Base-by-base conservation (phyloP, 2,888 invertebrate species). In the Drosophila neutralis region DNA sequence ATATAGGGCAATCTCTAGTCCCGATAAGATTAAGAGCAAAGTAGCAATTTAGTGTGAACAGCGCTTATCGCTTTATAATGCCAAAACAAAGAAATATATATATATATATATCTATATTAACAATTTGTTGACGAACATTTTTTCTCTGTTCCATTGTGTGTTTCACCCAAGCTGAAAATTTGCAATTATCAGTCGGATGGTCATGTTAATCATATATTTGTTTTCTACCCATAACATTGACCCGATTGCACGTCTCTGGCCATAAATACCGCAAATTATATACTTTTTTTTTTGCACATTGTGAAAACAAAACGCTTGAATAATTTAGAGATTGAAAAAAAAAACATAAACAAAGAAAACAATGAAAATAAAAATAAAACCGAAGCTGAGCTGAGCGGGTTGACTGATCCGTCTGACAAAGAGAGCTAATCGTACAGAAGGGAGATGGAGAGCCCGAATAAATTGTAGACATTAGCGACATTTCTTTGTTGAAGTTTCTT, bases 1-100 rank as follows among this genome's bases (percentile, higher is more conserved):
- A 76, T 78, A 75, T 61, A 36, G n/a, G 36, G 18, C 38, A 21
- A 15, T n/a, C 45, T 24, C 2, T 4, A 27, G 10, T 21, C 29
- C 58, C 63, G 78, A 78, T 78, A 78, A 78, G 78, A 78, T 80
- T 64, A 59, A 68, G 76, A 68, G 29, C 40, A 27, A n/a, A 42
- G n/a, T 18, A 18, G 35, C 40, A n/a, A 52, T 18, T 40, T 48
- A 35, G 53, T 53, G 49, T 61, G 31, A 67, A 45, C 27, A 65
- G 31, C 5, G n/a, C 51, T 57, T 58, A 74, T 60, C 63, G 62
- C 2, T 79, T 69, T 73, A 69, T 51, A 38, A 49, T 60, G 24
- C 15, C 15, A 18, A 66, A 57, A 1, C 4, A 45, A 45, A 21
- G 4, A 21, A 21, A 31, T 31, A 33, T 33, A 4, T 33, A 33